Evolutionary conservation across 2,888 invertebrate genomes (phyloP).

Genomic region (Pristionchus maxplancki): DNA sequence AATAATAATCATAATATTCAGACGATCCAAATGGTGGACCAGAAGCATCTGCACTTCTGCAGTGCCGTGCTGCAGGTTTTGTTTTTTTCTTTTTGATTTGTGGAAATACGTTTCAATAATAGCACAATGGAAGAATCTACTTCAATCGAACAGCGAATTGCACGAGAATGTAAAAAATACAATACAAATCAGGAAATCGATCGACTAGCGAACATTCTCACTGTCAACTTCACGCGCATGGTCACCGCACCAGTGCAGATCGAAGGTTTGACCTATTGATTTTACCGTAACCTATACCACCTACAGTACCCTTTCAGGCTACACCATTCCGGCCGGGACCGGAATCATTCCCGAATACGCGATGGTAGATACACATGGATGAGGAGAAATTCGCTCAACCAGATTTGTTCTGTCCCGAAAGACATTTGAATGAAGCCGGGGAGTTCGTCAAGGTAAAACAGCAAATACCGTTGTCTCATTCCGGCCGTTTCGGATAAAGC

Average conservation of each 20-base stretch:
- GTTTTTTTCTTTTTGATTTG: neutral
- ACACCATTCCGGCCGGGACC: slow-evolving; percentile 3
- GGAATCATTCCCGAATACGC: neutral
- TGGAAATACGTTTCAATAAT: no score
- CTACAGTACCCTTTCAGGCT: neutral
- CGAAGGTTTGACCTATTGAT: neutral
- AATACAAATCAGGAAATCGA: neutral
- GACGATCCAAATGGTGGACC: slow-evolving; percentile 19
- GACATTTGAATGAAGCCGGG: neutral
- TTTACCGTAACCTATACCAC: neutral
- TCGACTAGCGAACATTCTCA: neutral
- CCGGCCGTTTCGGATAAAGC: no score
- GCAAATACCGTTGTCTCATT: no score
- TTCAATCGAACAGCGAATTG: no score
- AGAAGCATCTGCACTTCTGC: slow-evolving; percentile 27
- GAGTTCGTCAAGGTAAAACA: slow-evolving; percentile 16
- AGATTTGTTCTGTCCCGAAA: slow-evolving; percentile 35
- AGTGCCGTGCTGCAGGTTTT: neutral
- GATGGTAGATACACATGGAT: slow-evolving; percentile 19
- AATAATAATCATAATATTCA: neutral
- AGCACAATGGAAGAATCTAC: no score
- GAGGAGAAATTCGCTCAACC: neutral
- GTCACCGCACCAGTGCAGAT: neutral
- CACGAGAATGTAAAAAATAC: no score
- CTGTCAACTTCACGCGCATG: slow-evolving; percentile 11